Conservation (phyloP, 2,797 vertebrate species). For the Molothrus aeneus region DNA sequence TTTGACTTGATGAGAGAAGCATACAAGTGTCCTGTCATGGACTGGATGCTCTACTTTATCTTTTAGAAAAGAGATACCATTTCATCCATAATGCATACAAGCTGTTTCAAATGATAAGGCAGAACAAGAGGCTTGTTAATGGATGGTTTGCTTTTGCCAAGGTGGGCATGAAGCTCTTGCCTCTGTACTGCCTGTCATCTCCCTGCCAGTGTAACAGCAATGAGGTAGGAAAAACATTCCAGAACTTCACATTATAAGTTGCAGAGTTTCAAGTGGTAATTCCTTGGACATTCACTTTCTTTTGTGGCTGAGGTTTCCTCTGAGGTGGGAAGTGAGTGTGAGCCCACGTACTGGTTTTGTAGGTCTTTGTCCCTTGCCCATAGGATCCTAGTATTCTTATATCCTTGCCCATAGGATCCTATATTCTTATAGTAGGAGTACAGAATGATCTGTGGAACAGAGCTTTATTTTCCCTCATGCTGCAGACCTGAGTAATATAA, state of each 20-base stretch:
- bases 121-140: not conserved
- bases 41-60: not conserved
- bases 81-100: not conserved
- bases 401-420: not conserved
- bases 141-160: not conserved
- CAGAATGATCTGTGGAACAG: not conserved
- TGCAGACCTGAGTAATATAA: not conserved
- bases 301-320: not conserved
- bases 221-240: not conserved
- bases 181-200: not conserved
- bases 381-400: not conserved
- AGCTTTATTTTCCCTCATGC: not conserved
- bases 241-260: not conserved
- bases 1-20: constrained; percentile 11
- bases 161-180: not conserved
- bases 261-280: not conserved
- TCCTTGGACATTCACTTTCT: not conserved
- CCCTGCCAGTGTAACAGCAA: not conserved
- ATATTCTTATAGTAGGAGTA: not conserved
- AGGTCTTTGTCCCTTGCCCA: not conserved
- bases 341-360: not conserved
- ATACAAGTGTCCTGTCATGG: not conserved
- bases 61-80: not conserved
- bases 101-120: not conserved
- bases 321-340: not conserved